phyloP scores from a whole-genome alignment of 2,797 vertebrate species.

The Halcyon chelicuti region DNA sequence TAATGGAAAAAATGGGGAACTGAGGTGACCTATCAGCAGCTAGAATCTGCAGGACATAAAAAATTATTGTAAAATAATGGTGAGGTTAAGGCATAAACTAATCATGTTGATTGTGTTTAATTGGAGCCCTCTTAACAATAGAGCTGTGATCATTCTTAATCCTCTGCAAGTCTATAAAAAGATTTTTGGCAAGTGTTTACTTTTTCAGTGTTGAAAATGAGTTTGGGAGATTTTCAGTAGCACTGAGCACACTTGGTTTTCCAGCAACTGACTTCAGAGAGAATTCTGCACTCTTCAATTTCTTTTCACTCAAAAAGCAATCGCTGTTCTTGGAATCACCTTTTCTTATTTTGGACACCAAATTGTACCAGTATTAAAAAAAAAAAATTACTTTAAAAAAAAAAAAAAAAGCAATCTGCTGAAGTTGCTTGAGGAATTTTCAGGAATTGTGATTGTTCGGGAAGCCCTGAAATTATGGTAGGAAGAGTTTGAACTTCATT shows the following conservation, averaged over 20 bases:
- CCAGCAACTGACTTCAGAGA: background rate
- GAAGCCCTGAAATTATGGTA: background rate
- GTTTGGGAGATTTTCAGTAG: background rate
- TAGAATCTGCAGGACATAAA: constrained; percentile 35
- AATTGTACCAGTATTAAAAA: background rate
- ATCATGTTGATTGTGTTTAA: constrained; percentile 35
- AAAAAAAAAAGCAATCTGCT: background rate
- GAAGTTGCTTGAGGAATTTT: background rate
- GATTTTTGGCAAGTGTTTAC: background rate
- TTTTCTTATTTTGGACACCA: background rate
- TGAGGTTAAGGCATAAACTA: constrained; percentile 20
- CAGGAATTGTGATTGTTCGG: background rate
- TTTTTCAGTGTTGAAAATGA: background rate
- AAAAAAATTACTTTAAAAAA: background rate
- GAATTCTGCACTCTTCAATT: background rate
- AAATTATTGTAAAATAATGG: constrained; percentile 20
- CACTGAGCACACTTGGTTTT: background rate
- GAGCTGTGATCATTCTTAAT: constrained; percentile 24
- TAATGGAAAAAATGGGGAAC: constrained; percentile 78
- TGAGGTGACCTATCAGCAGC: constrained; percentile 62
- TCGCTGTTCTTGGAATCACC: background rate
- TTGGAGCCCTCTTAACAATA: background rate
- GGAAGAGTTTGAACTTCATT: background rate
- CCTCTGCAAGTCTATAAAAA: background rate
- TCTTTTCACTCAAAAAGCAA: background rate